phyloP scores from a whole-genome alignment of 2,888 invertebrate species.

The Dasysyrphus tricinctus region DNA sequence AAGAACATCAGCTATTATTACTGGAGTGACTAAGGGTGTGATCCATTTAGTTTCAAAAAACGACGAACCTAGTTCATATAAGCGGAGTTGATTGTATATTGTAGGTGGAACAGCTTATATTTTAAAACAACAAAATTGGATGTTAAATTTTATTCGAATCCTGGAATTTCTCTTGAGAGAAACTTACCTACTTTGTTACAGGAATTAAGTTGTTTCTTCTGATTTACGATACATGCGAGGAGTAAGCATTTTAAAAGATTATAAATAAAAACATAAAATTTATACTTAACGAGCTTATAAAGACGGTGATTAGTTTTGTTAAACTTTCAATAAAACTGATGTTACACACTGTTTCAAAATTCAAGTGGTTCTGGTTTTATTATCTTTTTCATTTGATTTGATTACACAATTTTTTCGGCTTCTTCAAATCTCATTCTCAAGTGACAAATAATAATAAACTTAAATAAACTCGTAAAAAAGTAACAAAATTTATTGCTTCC shows the following conservation, averaged over 20 bases:
- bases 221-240: background rate
- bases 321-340: background rate
- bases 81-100: background rate
- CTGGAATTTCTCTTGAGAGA: background rate
- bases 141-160: constrained; percentile 10
- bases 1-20: too few species aligned
- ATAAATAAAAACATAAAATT: background rate
- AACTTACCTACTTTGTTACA: background rate
- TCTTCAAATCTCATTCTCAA: too few species aligned
- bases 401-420: background rate
- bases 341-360: background rate
- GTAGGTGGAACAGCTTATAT: background rate
- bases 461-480: constrained; percentile 10
- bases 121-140: background rate
- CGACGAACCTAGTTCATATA: background rate
- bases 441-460: background rate
- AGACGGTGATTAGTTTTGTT: background rate
- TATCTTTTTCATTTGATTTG: background rate
- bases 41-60: too few species aligned
- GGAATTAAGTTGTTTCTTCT: background rate
- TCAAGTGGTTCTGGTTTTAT: background rate
- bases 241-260: background rate
- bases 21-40: too few species aligned
- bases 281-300: background rate
- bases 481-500: background rate